phyloP scores from a whole-genome alignment of 2,888 invertebrate genomes.

The Cheilosia soror region DNA sequence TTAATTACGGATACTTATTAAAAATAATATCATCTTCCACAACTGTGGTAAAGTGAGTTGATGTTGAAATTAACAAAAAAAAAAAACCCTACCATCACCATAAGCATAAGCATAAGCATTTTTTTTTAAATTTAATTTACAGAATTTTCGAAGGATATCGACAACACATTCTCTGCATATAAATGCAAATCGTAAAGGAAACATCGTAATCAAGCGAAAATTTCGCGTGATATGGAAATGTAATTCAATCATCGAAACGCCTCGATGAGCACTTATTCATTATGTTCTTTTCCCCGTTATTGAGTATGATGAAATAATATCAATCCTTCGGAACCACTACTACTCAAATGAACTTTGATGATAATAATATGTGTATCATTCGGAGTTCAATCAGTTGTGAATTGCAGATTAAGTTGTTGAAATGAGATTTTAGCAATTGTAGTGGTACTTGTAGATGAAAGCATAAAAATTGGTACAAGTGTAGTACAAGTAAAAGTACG shows the following conservation, averaged over 20 bases:
- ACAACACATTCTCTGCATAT: neutral
- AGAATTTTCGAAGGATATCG: no score
- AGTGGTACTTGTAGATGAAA: neutral
- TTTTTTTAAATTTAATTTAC: no score
- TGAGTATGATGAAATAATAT: slow-evolving; percentile 32
- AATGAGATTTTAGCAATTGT: slow-evolving; percentile 40
- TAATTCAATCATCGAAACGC: slow-evolving; percentile 54
- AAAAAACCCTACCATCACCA: no score
- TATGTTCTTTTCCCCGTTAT: neutral
- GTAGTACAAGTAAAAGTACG: no score
- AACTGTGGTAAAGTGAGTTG: no score
- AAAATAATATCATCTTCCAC: no score
- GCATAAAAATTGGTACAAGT: neutral
- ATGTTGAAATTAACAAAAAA: no score
- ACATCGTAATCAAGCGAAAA: slow-evolving; percentile 42
- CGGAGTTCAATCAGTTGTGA: slow-evolving; percentile 37
- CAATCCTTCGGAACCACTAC: slow-evolving; percentile 11
- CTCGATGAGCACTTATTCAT: slow-evolving; percentile 29
- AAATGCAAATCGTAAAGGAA: slow-evolving; percentile 46
- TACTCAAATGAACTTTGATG: slow-evolving; percentile 7
- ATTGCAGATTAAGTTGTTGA: slow-evolving; percentile 47
- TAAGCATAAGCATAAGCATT: no score
- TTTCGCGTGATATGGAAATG: slow-evolving; percentile 63
- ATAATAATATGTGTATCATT: neutral
- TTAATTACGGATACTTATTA: no score